Conservation (phyloP, 2,888 invertebrate species). For the Gymnosoma rotundatum region DNA sequence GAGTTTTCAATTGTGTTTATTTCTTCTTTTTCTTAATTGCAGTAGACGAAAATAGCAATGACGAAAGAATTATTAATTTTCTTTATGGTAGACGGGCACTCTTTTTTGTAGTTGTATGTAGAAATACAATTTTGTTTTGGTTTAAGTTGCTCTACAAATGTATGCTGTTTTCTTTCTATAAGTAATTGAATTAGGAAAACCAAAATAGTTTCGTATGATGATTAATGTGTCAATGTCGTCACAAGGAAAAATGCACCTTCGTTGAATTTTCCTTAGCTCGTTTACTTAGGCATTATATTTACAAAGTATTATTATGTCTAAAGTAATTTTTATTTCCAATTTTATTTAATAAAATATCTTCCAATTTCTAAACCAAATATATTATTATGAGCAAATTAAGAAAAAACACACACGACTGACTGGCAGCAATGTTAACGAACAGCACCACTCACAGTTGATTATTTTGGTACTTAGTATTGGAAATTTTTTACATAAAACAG, state of each 20-base stretch:
- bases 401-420: conserved; percentile 57
- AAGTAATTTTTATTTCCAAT: conserved; percentile 52
- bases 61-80: conserved; percentile 72
- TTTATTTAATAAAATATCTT: conserved; percentile 30
- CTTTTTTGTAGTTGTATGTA: conserved; percentile 22
- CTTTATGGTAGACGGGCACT: conserved; percentile 18
- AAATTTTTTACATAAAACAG: too few species aligned
- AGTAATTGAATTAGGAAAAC: conserved; percentile 64
- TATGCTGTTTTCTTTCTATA: conserved; percentile 11
- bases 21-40: conserved; percentile 40
- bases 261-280: conserved; percentile 25
- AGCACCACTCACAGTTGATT: conserved; percentile 5
- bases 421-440: conserved; percentile 27
- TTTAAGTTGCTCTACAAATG: conserved; percentile 4
- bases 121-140: background rate
- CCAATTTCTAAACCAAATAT: conserved; percentile 55
- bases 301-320: conserved; percentile 24
- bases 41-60: conserved; percentile 77
- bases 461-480: background rate
- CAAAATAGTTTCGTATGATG: conserved; percentile 35
- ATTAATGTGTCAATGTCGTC: conserved; percentile 65
- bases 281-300: conserved; percentile 17
- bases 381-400: conserved; percentile 36
- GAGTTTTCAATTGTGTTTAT: conserved; percentile 50
- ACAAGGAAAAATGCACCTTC: conserved; percentile 59